Percentiles rank a stretch among this genome's conserved stretches.
These are phyloP conservation scores for Hyperoplus immaculatus DNA, from an alignment of 2,797 vertebrate genomes.

Conservation along the genomic window DNA sequence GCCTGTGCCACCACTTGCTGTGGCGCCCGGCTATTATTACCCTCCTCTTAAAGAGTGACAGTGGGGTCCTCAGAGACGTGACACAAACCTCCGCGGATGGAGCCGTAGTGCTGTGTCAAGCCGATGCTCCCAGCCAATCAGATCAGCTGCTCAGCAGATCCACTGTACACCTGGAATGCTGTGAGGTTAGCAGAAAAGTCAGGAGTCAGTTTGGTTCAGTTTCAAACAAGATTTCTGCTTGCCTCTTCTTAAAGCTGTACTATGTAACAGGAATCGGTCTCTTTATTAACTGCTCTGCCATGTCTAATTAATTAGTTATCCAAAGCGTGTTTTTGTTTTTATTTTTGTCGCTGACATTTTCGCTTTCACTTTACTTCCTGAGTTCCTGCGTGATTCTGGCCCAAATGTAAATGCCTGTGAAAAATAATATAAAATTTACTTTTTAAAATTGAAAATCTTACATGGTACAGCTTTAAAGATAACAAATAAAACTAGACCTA, in stretches of 20 bases:
- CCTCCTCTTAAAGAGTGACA: conserved; percentile 87
- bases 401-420: no score
- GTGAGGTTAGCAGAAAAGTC: conserved; percentile 33
- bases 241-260: not conserved
- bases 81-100: conserved; percentile 81
- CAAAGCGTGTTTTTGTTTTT: no score
- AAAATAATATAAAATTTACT: no score
- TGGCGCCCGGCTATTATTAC: conserved; percentile 88
- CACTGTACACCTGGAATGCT: conserved; percentile 45
- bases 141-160: conserved; percentile 53
- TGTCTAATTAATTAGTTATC: no score
- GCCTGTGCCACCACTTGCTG: conserved; percentile 82
- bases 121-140: conserved; percentile 76
- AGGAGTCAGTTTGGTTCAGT: not conserved
- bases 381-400: no score
- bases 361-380: no score
- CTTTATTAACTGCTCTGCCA: no score
- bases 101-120: conserved; percentile 81
- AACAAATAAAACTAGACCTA: no score
- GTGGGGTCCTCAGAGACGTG: conserved; percentile 83
- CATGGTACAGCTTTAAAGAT: no score
- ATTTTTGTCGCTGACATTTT: no score
- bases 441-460: no score
- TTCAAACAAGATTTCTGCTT: conserved; percentile 1
- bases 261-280: no score